Conservation (phyloP, 2,113 vertebrate genomes). For the Caranx melampygus region DNA sequence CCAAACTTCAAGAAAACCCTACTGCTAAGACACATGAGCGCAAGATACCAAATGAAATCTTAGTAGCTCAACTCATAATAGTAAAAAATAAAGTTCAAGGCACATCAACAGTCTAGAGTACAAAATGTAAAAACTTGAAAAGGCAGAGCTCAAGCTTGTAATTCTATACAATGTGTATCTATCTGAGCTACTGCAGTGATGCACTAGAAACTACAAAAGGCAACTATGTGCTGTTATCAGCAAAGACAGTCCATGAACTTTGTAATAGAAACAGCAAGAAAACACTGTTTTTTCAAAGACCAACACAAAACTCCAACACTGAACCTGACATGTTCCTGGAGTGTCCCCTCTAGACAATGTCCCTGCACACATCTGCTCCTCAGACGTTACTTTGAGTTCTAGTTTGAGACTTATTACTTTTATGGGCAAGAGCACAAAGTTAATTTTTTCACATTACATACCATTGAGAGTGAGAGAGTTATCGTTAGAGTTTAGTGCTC, state of each 20-base stretch:
- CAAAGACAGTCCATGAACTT: slow-evolving; percentile 10
- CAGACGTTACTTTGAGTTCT: neutral
- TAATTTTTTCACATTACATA: neutral
- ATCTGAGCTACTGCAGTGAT: slow-evolving; percentile 13
- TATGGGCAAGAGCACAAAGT: neutral
- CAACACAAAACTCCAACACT: slow-evolving; percentile 22
- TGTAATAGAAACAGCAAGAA: slow-evolving; percentile 1
- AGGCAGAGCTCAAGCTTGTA: slow-evolving; percentile 42
- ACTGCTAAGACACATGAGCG: slow-evolving; percentile 37
- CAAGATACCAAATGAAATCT: slow-evolving; percentile 34
- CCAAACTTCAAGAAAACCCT: slow-evolving; percentile 14
- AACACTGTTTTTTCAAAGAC: slow-evolving; percentile 2
- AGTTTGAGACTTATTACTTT: neutral
- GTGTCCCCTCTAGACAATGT: neutral
- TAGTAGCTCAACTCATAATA: slow-evolving; percentile 5
- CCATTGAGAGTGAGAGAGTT: neutral
- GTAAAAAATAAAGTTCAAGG: slow-evolving; percentile 63
- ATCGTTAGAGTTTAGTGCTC: neutral
- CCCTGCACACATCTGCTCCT: neutral
- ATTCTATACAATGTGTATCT: neutral
- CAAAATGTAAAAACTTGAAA: slow-evolving; percentile 61
- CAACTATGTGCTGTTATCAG: slow-evolving; percentile 18
- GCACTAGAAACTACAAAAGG: slow-evolving; percentile 22
- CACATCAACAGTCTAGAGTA: slow-evolving; percentile 52
- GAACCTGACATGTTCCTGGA: slow-evolving; percentile 7